Conservation (phyloP, 1,140 invertebrate genomes). For the Diorhabda sublineata region DNA sequence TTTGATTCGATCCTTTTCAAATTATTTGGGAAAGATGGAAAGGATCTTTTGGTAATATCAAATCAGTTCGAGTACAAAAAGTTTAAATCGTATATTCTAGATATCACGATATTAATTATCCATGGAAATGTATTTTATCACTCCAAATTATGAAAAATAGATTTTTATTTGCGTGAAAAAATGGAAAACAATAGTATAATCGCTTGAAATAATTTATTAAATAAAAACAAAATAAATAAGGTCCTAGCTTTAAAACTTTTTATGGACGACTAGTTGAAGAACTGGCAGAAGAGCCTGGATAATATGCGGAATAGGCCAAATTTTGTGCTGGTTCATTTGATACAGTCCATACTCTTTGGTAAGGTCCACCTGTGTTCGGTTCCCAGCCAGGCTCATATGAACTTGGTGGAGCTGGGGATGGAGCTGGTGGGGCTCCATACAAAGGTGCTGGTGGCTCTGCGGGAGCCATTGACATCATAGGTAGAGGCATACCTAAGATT, state of each 20-base stretch:
- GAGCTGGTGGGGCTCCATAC: conserved; percentile 56
- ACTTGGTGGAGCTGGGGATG: conserved; percentile 58
- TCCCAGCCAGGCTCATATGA: conserved; percentile 68
- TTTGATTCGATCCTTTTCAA: too few relatives aligned
- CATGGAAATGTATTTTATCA: too few relatives aligned
- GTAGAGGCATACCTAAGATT: conserved; percentile 66
- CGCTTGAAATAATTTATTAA: conserved; percentile 11
- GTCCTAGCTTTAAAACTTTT: neutral
- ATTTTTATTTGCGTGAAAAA: too few relatives aligned
- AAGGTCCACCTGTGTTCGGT: conserved; percentile 62
- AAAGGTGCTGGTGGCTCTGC: conserved; percentile 52
- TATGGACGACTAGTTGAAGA: conserved; percentile 31
- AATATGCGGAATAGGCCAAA: conserved; percentile 74
- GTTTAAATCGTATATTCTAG: too few relatives aligned
- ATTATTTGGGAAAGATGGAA: too few relatives aligned
- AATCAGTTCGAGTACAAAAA: too few relatives aligned
- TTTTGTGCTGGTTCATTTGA: conserved; percentile 54
- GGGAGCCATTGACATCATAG: conserved; percentile 55
- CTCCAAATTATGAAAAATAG: too few relatives aligned
- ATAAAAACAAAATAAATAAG: conserved; percentile 11
- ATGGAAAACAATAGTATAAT: too few relatives aligned
- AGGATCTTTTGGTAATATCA: too few relatives aligned
- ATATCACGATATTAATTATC: too few relatives aligned
- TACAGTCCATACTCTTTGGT: conserved; percentile 67
- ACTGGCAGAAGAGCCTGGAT: conserved; percentile 51